Percentiles rank a stretch among this genome's conserved stretches.
phyloP scores from a whole-genome alignment of 2,797 vertebrate species.

The Phalloptychus januarius region DNA sequence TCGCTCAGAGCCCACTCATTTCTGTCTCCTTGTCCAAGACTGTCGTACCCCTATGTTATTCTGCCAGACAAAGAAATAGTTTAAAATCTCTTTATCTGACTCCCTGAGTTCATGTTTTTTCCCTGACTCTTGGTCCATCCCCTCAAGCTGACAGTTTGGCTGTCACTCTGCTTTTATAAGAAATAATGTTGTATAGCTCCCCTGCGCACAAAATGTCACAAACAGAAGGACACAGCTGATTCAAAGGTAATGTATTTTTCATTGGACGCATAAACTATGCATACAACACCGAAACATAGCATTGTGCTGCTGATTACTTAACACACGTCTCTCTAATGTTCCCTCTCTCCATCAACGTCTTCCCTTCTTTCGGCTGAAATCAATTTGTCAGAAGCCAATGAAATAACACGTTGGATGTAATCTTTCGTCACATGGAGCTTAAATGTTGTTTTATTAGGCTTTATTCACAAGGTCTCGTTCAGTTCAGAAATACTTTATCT shows the following conservation, averaged over 20 bases:
- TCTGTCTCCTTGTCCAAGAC: constrained; percentile 16
- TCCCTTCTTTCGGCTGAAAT: constrained; percentile 5
- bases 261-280: constrained; percentile 34
- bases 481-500: neutral
- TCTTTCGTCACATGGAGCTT: constrained; percentile 1
- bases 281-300: constrained; percentile 10
- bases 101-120: constrained; percentile 11
- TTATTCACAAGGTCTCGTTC: neutral
- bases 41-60: constrained; percentile 30
- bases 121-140: constrained; percentile 43
- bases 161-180: constrained; percentile 36
- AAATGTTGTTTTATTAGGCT: neutral
- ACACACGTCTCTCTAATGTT: constrained; percentile 20
- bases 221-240: constrained; percentile 40
- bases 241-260: constrained; percentile 55
- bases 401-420: neutral
- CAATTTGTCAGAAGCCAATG: constrained; percentile 13
- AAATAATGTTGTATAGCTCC: constrained; percentile 34
- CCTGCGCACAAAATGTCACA: constrained; percentile 17
- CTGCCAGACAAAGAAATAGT: constrained; percentile 37
- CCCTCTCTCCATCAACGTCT: constrained; percentile 6
- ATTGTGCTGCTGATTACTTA: constrained; percentile 24
- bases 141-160: constrained; percentile 39
- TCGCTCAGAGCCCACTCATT: neutral
- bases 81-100: constrained; percentile 49